Conservation (phyloP, 2,797 vertebrate species). For the Typhlichthys eigenmanni region DNA sequence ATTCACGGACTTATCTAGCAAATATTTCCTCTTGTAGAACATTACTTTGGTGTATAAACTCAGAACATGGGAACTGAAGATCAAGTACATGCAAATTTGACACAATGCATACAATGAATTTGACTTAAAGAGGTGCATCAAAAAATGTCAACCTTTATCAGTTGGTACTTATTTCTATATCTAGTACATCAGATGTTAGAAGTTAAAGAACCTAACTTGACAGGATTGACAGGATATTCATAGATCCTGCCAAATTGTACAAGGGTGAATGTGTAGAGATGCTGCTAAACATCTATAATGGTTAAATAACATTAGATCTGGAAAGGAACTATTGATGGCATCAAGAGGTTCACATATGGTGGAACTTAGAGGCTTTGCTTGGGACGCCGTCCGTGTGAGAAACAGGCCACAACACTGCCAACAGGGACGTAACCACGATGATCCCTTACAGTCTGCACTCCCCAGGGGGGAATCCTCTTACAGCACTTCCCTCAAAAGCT, state of each 20-base stretch:
- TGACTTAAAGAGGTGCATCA: too few relatives aligned
- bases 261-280: too few relatives aligned
- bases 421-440: slow-evolving; percentile 40
- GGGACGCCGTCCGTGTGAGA: slow-evolving; percentile 59
- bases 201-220: too few relatives aligned
- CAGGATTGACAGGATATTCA: too few relatives aligned
- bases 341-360: slow-evolving; percentile 31
- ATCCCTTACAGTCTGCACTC: slow-evolving; percentile 46
- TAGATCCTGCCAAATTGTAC: too few relatives aligned
- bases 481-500: slow-evolving; percentile 57
- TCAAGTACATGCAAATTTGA: neutral
- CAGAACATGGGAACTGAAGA: neutral
- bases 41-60: too few relatives aligned
- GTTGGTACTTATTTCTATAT: neutral
- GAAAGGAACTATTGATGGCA: slow-evolving; percentile 45
- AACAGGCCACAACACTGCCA: slow-evolving; percentile 44
- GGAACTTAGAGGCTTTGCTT: slow-evolving; percentile 26
- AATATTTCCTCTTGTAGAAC: too few relatives aligned
- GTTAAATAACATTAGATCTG: neutral
- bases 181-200: slow-evolving; percentile 9
- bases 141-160: neutral
- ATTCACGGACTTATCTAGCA: neutral
- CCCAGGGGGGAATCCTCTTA: slow-evolving; percentile 71
- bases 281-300: too few relatives aligned
- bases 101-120: too few relatives aligned